Evolutionary conservation across 2,797 vertebrate species (phyloP).

Genomic region (Trachops cirrhosus): DNA sequence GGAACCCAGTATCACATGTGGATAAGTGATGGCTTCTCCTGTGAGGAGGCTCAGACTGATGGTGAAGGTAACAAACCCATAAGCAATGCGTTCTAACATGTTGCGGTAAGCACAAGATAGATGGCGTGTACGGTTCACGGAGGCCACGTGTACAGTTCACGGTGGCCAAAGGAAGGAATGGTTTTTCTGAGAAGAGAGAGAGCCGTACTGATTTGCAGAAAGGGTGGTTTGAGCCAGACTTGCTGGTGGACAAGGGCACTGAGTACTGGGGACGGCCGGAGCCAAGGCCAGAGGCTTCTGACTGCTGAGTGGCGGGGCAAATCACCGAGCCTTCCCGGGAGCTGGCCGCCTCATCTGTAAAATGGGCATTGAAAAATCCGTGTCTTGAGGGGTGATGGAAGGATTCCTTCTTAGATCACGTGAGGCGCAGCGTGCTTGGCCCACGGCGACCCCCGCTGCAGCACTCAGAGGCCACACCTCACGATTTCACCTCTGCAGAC

Average conservation of each 20-base stretch:
- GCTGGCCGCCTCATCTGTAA: neutral
- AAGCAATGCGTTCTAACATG: neutral
- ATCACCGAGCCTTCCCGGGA: neutral
- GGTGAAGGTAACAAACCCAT: neutral
- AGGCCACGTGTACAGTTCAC: neutral
- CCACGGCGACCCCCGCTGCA: neutral
- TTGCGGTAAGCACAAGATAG: neutral
- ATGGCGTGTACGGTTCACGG: neutral
- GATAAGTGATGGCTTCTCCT: neutral
- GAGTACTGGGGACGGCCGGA: too few species aligned
- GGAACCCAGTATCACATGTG: neutral
- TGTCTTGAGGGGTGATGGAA: neutral
- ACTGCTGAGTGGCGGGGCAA: neutral
- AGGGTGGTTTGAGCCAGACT: neutral
- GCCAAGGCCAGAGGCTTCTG: neutral
- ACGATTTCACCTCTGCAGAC: neutral
- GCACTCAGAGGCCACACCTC: fast-evolving
- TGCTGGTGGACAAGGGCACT: neutral
- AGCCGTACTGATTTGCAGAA: neutral
- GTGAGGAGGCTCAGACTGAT: neutral
- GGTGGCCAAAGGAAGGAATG: neutral
- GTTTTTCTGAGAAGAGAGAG: neutral
- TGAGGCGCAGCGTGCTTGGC: neutral
- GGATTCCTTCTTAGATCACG: neutral
- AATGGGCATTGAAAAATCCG: neutral